phyloP scores from a whole-genome alignment of 2,797 vertebrate species.

The Chaetophractus vellerosus region DNA sequence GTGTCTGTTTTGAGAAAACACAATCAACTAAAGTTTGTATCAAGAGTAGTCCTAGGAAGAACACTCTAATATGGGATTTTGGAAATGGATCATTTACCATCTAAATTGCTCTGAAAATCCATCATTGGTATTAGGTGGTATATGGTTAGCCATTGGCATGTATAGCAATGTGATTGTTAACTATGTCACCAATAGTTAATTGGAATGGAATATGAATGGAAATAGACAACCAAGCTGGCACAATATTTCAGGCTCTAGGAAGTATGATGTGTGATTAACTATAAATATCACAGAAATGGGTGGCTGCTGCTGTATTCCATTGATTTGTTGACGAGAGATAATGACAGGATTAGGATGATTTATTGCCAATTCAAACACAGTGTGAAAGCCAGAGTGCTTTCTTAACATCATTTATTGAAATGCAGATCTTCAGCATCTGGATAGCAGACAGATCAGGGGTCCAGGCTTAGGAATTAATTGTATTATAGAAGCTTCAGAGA shows the following conservation, averaged over 20 bases:
- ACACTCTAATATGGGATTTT: too few species aligned
- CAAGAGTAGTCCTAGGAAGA: too few species aligned
- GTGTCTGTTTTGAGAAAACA: too few species aligned
- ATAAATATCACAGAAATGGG: background rate
- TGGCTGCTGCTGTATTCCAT: background rate
- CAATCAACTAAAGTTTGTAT: too few species aligned
- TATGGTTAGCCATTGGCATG: background rate
- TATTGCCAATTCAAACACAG: background rate
- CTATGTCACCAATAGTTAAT: background rate
- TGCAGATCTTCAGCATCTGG: background rate
- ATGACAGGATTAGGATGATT: background rate
- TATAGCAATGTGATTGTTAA: background rate
- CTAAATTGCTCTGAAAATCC: background rate
- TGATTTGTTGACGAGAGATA: background rate
- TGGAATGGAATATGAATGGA: background rate
- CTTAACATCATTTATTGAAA: conserved; percentile 9
- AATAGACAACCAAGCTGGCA: background rate
- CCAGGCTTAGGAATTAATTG: background rate
- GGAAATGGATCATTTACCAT: background rate
- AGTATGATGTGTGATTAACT: background rate
- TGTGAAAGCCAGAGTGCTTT: background rate
- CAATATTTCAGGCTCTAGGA: background rate
- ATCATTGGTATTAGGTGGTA: too few species aligned
- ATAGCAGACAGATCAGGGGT: background rate
- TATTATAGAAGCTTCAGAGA: background rate